Conservation (phyloP, 2,113 vertebrate genomes). For the Percina caprodes region DNA sequence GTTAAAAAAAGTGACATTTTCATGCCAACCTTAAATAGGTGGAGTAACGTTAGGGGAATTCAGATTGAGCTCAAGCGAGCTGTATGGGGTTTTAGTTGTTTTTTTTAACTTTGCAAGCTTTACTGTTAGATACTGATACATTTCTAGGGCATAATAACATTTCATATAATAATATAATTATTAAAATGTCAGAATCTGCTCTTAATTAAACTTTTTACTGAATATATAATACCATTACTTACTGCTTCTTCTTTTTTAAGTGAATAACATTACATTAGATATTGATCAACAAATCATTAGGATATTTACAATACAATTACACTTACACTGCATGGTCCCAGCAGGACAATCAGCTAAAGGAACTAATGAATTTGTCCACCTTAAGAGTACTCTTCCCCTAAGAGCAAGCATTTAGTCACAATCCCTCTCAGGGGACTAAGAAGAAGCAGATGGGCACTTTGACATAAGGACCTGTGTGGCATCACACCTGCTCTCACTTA, state of each 20-base stretch:
- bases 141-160: not conserved
- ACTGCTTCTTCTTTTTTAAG: not conserved
- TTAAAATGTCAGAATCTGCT: not conserved
- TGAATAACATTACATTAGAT: not conserved
- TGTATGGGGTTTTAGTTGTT: not conserved
- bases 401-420: not conserved
- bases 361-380: constrained; percentile 48
- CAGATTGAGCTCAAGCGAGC: not conserved
- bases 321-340: not conserved
- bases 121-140: no score
- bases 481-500: constrained; percentile 14
- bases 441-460: constrained; percentile 62
- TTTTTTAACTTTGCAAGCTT: not conserved
- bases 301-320: not conserved
- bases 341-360: constrained; percentile 46
- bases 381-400: not conserved
- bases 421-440: not conserved
- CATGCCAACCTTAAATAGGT: not conserved
- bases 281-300: not conserved
- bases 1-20: no score
- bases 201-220: not conserved
- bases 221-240: not conserved
- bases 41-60: no score
- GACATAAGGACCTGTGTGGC: constrained; percentile 6
- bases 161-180: not conserved